Evolutionary conservation across 2,113 vertebrate genomes (phyloP).

Genomic region (Rhea americana): DNA sequence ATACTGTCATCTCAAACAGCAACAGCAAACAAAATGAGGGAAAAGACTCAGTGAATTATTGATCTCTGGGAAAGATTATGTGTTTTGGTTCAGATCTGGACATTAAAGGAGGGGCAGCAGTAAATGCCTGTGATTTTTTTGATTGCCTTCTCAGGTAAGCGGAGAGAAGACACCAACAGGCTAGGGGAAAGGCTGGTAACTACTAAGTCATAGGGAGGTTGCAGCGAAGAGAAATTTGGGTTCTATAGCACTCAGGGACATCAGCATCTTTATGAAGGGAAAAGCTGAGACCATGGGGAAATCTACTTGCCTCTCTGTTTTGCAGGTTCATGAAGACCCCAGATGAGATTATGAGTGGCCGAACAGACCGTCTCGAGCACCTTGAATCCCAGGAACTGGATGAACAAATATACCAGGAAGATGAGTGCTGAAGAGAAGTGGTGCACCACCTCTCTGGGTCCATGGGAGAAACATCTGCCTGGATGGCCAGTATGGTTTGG

Average conservation of each 20-base stretch:
- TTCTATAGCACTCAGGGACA: not conserved
- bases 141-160: not conserved
- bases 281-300: not conserved
- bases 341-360: constrained; percentile 97
- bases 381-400: constrained; percentile 95
- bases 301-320: not conserved
- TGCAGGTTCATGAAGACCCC: constrained; percentile 98
- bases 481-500: not conserved
- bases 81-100: not conserved
- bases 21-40: not conserved
- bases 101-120: not conserved
- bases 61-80: not conserved
- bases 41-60: not conserved
- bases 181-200: not conserved
- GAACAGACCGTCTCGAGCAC: constrained; percentile 94
- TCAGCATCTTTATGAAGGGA: not conserved
- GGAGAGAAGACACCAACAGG: not conserved
- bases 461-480: not conserved
- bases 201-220: not conserved
- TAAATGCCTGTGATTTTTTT: not conserved
- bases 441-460: not conserved
- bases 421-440: constrained; percentile 86
- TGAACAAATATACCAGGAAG: constrained; percentile 94
- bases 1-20: not conserved
- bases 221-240: not conserved